Evolutionary conservation across 2,888 invertebrate genomes (phyloP).

Genomic region (Nomada fabriciana): DNA sequence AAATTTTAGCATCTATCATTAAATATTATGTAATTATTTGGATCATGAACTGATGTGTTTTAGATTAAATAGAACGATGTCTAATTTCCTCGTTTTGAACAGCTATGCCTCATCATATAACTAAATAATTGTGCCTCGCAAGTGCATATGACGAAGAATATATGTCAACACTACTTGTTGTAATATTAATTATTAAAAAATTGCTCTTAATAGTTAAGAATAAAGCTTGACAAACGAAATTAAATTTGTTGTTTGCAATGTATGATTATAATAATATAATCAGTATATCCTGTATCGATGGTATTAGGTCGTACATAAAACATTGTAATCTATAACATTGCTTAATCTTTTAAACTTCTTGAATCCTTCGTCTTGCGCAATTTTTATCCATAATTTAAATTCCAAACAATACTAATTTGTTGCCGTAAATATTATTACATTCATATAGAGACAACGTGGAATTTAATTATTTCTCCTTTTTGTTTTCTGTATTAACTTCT

Average conservation of each 20-base stretch:
- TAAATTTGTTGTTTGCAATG: neutral
- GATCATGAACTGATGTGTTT: too few species aligned
- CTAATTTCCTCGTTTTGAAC: too few species aligned
- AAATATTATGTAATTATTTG: too few species aligned
- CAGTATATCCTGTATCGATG: neutral
- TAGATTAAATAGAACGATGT: too few species aligned
- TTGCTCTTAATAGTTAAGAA: neutral
- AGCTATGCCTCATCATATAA: too few species aligned
- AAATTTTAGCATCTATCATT: too few species aligned
- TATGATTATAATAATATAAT: too few species aligned
- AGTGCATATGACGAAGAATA: neutral
- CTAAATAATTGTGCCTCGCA: slow-evolving; percentile 11
- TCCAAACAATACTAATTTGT: neutral
- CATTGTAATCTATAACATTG: neutral
- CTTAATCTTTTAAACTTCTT: neutral
- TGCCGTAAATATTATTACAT: neutral
- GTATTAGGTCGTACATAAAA: neutral
- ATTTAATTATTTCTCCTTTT: slow-evolving; percentile 53
- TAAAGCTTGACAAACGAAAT: neutral
- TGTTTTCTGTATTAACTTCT: slow-evolving; percentile 18
- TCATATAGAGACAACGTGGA: neutral
- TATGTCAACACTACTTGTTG: slow-evolving; percentile 1
- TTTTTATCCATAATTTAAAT: neutral
- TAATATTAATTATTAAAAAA: slow-evolving; percentile 7
- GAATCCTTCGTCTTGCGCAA: neutral